Conservation (phyloP, 2,113 vertebrate genomes). For the Mirounga angustirostris region DNA sequence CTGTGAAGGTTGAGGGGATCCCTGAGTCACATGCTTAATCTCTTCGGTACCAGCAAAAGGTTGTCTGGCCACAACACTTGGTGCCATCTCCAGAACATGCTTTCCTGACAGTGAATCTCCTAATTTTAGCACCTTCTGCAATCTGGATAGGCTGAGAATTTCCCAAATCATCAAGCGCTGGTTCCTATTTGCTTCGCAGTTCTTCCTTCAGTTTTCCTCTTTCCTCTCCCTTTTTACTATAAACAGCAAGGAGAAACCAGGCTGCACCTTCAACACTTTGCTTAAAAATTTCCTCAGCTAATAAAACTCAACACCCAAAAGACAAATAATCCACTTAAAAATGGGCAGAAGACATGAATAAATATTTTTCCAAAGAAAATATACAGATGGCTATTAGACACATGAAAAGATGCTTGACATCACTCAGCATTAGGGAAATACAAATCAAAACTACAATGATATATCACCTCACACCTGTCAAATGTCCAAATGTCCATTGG, state of each 20-base stretch:
- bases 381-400: not conserved
- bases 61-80: not conserved
- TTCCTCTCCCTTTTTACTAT: conserved; percentile 10
- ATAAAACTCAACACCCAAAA: not conserved
- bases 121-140: conserved; percentile 31
- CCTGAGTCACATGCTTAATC: not conserved
- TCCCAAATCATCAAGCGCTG: not conserved
- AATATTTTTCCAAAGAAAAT: not conserved
- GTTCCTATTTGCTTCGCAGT: not conserved
- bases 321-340: not conserved
- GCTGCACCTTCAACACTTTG: not conserved
- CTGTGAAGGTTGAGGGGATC: not conserved
- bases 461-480: not conserved
- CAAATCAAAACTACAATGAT: not conserved
- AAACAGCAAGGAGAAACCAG: not conserved
- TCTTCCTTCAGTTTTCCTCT: not conserved
- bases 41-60: not conserved
- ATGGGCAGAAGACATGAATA: not conserved
- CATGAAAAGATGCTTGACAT: not conserved
- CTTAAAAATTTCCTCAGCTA: not conserved
- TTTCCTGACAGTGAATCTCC: not conserved
- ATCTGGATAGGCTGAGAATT: not conserved
- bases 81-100: not conserved
- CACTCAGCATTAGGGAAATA: not conserved
- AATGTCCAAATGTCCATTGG: not conserved